Conservation (phyloP, 2,888 invertebrate genomes). For the Dicyrtomina minuta region DNA sequence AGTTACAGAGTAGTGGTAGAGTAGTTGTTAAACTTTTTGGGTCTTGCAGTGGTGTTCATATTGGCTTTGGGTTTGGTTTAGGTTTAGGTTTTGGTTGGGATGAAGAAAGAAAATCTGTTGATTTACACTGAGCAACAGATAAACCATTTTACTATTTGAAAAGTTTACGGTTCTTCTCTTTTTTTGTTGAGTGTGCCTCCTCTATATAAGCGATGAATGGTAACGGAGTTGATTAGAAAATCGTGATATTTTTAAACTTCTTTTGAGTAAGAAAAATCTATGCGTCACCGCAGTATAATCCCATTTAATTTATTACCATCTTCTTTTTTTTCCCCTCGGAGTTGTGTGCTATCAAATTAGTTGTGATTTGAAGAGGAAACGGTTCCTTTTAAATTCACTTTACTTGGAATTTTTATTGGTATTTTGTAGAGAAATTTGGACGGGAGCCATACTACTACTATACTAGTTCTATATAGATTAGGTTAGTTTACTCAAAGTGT, state of each 20-base stretch:
- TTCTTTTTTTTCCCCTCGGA: not conserved
- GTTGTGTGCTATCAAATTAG: constrained; percentile 11
- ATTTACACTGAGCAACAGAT: no score
- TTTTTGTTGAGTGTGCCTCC: no score
- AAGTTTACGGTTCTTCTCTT: no score
- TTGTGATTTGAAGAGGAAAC: constrained; percentile 5
- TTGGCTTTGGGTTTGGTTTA: no score
- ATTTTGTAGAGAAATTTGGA: not conserved
- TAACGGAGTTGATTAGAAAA: constrained; percentile 27
- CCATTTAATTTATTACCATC: constrained; percentile 29
- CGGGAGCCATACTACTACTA: not conserved
- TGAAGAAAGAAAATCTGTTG: no score
- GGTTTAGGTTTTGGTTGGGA: not conserved
- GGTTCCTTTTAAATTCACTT: constrained; percentile 8
- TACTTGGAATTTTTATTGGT: not conserved
- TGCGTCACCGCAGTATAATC: constrained; percentile 22
- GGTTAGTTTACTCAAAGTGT: no score
- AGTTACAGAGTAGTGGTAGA: not conserved
- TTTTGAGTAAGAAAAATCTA: constrained; percentile 21
- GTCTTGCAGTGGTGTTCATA: no score
- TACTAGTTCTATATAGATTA: no score
- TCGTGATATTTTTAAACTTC: constrained; percentile 33
- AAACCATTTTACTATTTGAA: no score
- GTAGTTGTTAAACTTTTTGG: not conserved
- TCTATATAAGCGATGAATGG: not conserved